Base-by-base conservation (phyloP, 2,113 vertebrate genomes). In the Thamnaconus septentrionalis region DNA sequence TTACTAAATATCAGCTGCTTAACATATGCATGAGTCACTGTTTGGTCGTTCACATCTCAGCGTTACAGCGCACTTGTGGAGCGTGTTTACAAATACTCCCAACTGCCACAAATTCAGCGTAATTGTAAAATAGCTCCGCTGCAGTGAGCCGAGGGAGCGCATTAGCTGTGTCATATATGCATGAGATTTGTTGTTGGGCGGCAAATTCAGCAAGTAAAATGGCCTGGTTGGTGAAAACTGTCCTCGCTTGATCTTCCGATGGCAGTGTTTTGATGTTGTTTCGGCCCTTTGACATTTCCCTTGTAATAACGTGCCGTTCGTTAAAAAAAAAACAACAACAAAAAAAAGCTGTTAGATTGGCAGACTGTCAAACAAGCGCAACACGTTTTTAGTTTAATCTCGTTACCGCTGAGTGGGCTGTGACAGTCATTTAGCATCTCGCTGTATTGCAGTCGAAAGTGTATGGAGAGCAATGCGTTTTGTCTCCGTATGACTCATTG, bases 301-400 rank as follows among this genome's bases (percentile, higher is more conserved):
- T 44, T 41, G 75, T 64, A 68, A 31, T 31, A 49, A 42, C 43
- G 46, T 55, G 76, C 69, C 69, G 66, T 61, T 61, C 55, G 69
- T 55, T 60, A 43, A 63, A 86, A 75, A 82, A 70, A 48, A 59
- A 67, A 68, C 54, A 61, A n/a, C 45, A 8, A 67, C 53, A 66
- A 59, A 8, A 7, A 9, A 10, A 53, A 45, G 39, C 53, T 2
- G 0, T 57, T 59, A 8, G 59, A 63, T 55, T 50, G 55, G 62
- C 41, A 61, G 56, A 51, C 49, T 56, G 49, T 51, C 49, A 18
- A 53, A 56, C 73, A 49, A 59, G 59, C 56, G 73, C 46, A 66
- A 57, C 62, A 75, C 41, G 5, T 53, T 53, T 31, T 31, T 31
- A 31, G 18, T 31, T 31, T 31, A 31, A 31, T 31, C 18, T 31